phyloP scores from a whole-genome alignment of 1,140 invertebrate species.

The Thaumetopoea pityocampa region DNA sequence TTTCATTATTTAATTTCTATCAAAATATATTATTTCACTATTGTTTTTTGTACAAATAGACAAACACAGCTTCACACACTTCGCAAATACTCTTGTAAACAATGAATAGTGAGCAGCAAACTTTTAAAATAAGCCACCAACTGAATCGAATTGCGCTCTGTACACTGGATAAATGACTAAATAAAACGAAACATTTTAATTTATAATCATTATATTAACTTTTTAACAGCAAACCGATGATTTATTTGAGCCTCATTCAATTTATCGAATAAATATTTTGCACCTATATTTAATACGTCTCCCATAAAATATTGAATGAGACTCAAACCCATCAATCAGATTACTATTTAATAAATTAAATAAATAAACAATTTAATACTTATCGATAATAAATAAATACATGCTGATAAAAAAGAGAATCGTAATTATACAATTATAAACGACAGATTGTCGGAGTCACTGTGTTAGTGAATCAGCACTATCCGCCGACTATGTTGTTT shows the following conservation, averaged over 20 bases:
- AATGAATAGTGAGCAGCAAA: no score
- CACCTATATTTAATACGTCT: conserved; percentile 67
- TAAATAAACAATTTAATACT: conserved; percentile 44
- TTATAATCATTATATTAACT: conserved; percentile 26
- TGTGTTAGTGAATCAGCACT: conserved; percentile 29
- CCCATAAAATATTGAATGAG: conserved; percentile 42
- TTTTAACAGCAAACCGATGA: conserved; percentile 26
- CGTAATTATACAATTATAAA: conserved; percentile 36
- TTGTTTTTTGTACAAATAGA: no score
- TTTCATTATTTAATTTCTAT: no score
- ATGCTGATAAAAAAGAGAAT: conserved; percentile 32
- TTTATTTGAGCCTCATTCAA: conserved; percentile 43
- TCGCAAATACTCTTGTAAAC: no score
- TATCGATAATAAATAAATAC: conserved; percentile 49
- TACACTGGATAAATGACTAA: no score
- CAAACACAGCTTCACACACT: no score
- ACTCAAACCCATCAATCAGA: conserved; percentile 32
- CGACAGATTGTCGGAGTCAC: conserved; percentile 29
- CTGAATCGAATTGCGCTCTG: conserved; percentile 3
- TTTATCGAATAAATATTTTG: conserved; percentile 55
- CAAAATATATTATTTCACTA: no score
- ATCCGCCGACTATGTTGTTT: conserved; percentile 47
- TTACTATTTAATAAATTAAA: conserved; percentile 22
- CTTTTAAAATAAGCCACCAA: not conserved
- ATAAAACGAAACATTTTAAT: conserved; percentile 16